Evolutionary conservation across 2,888 invertebrate genomes (phyloP), one percentile per base, ranked within the genome.

Genomic region (Melikaiella ostensackeni): DNA sequence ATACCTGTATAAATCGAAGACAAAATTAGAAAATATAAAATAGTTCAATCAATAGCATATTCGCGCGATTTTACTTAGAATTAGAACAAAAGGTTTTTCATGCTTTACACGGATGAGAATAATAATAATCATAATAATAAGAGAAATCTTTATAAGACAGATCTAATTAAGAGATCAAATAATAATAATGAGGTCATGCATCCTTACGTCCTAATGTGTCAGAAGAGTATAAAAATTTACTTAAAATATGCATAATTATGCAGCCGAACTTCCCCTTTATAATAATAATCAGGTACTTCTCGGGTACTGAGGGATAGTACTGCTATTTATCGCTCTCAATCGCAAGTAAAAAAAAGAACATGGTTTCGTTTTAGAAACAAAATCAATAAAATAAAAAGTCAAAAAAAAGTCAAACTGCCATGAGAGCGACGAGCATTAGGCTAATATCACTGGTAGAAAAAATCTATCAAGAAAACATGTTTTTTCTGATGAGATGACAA

Each of bases 221-320:
- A 13, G 13, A 13, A 38, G 7, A 42, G 42, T 42, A 16, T 42
- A 50, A 50, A 50, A n/a, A 50, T n/a, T 1, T 50, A 50, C 50
- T 2, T 50, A n/a, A 50, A 50, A 50, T n/a, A 50, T n/a, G 50
- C 50, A 50, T 50, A n/a, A 50, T 50, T n/a, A 50, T 3, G 50
- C 50, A 50, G 2, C 7, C 50, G 19, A n/a, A 50, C 8, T 19
- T n/a, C 50, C n/a, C 2, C 3, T 50, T 50, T 50, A 61, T 33
- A 61, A 61, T 27, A 61, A 61, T 61, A 61, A 16, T 61, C 50
- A 50, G 50, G 50, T n/a, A 50, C n/a, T 9, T 46, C n/a, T 46
- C 19, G 46, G 7, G 19, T 7, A 46, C 24, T 24, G 7, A 61
- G 30, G 13, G 16, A 61, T 30, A 30, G 27, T 16, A 61, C 30